A percentile compares a stretch with the other conserved stretches of the same genome.
Conservation (phyloP, 2,113 vertebrate species). For the Galeopterus variegatus region DNA sequence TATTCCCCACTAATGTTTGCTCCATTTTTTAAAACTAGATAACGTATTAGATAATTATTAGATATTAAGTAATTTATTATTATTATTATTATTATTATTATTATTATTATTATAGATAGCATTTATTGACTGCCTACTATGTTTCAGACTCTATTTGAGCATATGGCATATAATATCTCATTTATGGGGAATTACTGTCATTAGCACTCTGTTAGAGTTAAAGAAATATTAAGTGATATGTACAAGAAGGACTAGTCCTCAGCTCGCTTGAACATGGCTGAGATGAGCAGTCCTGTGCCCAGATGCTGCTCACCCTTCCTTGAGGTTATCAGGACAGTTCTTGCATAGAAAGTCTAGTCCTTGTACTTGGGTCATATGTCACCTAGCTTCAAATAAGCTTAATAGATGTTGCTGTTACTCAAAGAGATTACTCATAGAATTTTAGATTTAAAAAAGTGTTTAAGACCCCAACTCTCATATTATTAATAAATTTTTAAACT, state of each 20-base stretch:
- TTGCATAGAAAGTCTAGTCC: not conserved
- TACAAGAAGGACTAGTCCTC: not conserved
- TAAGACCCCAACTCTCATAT: not conserved
- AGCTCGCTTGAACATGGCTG: not conserved
- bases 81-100: not conserved
- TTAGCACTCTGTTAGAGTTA: not conserved
- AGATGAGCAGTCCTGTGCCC: not conserved
- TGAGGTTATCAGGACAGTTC: not conserved
- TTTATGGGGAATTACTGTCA: not conserved
- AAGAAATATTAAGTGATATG: not conserved
- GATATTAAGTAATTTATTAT: not conserved
- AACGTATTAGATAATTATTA: not conserved
- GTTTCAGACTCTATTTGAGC: not conserved
- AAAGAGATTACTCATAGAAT: constrained; percentile 1
- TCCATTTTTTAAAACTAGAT: not conserved
- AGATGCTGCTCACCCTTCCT: not conserved
- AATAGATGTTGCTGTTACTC: not conserved
- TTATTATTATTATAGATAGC: not conserved
- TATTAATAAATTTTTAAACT: not conserved
- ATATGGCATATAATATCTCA: not conserved
- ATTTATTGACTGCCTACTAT: not conserved
- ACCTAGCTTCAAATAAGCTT: not conserved
- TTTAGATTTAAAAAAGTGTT: not conserved
- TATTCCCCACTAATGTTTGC: not conserved
- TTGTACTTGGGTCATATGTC: not conserved